Evolutionary conservation across 2,888 invertebrate species (phyloP), one percentile per base, ranked within the genome.

Genomic region (Apotomis turbidana): DNA sequence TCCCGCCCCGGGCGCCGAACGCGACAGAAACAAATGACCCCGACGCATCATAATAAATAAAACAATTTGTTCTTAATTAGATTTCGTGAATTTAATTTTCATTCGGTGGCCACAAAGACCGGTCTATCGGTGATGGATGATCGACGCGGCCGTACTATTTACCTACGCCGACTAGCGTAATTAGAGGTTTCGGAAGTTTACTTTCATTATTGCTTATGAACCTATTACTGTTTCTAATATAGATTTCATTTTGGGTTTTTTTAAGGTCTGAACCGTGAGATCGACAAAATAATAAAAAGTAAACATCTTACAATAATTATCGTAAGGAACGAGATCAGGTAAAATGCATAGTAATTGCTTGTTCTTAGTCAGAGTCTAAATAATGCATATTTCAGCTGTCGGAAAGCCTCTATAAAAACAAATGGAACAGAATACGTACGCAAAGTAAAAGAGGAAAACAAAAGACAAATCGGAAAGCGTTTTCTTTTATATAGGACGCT

Each of bases 1-100:
- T 82, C 85, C 87, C 88, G 89, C 90, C 90, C 88, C 89, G 87
- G 88, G 91, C 93, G 91, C 93, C 91, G 88, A 57, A 81, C 78
- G 83, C 89, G 93, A 93, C 93, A 89, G 84, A 86, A 89, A 93
- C 92, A 92, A 93, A 93, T 93, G 91, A 91, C 91, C 90, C 81
- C 87, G 80, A 90, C 92, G 92, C 91, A 93, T 93, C 93, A 93
- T 93, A 93, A 93, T 93, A 93, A 93, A 93, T 93, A 93, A 93
- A 93, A 93, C 93, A 93, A 93, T 93, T 93, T 93, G 90, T 91
- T 92, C 91, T 91, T 93, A 93, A 93, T 93, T 93, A 93, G 93
- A 93, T 93, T 93, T 93, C 91, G 93, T 93, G 93, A 93, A 93
- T 93, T 93, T 93, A 93, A 93, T 93, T 93, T 93, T 93, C 93